Percentiles rank a stretch among this genome's conserved stretches.
These are phyloP conservation scores for Numenius phaeopus DNA, from an alignment of 2,797 vertebrate species.

Conservation along the genomic window DNA sequence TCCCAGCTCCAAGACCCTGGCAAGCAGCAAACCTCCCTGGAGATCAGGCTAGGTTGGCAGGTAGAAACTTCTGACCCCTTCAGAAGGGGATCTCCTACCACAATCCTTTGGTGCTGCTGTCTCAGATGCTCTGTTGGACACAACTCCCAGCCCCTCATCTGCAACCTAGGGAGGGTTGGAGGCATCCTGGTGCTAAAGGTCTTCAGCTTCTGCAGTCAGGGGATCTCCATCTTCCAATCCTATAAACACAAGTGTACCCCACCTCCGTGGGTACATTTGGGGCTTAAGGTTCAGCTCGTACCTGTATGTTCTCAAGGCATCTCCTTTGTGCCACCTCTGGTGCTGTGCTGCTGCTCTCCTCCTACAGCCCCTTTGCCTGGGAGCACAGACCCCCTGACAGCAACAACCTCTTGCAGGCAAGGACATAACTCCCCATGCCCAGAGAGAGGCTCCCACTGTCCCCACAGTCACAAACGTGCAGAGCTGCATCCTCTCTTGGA, in stretches of 20 bases:
- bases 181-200: neutral
- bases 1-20: neutral
- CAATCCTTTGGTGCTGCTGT: neutral
- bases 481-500: neutral
- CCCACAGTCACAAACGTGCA: neutral
- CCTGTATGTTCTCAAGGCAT: neutral
- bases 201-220: neutral
- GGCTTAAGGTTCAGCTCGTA: neutral
- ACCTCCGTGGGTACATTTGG: neutral
- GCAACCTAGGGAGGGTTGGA: neutral
- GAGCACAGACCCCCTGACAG: neutral
- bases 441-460: fast-evolving
- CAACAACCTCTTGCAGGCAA: neutral
- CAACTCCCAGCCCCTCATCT: neutral
- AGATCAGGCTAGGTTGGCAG: neutral
- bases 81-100: neutral
- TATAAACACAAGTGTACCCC: neutral
- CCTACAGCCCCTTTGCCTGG: neutral
- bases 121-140: neutral
- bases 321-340: neutral
- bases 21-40: neutral
- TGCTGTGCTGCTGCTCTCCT: neutral
- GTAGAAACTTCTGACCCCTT: neutral
- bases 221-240: neutral
- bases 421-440: neutral